Conservation (phyloP, 1,140 invertebrate species). For the Microplitis demolitor region DNA sequence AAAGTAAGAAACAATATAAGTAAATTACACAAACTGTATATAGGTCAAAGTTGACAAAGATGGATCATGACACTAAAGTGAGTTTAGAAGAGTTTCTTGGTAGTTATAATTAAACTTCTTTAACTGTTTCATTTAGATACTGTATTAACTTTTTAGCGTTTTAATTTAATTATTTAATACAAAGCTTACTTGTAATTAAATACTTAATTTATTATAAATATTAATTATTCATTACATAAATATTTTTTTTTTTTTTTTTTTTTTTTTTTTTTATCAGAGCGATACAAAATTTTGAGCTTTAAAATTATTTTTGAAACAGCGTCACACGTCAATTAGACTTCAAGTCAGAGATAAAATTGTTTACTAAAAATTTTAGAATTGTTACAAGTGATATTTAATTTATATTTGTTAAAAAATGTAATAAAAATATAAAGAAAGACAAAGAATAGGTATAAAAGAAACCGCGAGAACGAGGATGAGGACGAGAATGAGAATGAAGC, state of each 20-base stretch:
- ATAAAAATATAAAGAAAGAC: neutral
- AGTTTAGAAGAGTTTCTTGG: conserved; percentile 3
- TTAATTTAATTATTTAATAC: too few species aligned
- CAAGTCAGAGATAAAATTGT: too few species aligned
- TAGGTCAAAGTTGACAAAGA: conserved; percentile 20
- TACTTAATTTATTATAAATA: too few species aligned
- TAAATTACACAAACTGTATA: conserved; percentile 2
- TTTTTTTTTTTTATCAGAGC: too few species aligned
- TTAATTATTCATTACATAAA: too few species aligned
- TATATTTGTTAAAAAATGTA: neutral
- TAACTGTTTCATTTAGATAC: conserved; percentile 19
- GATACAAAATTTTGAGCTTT: too few species aligned
- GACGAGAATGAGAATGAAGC: neutral
- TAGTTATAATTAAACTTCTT: conserved; percentile 17
- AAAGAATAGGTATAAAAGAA: conserved; percentile 13
- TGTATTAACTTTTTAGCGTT: neutral
- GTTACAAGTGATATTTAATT: too few species aligned
- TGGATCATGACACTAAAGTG: conserved; percentile 11
- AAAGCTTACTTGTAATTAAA: too few species aligned
- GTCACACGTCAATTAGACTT: too few species aligned
- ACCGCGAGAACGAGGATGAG: neutral
- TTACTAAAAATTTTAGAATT: too few species aligned
- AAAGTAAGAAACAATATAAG: neutral
- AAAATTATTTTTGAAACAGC: too few species aligned
- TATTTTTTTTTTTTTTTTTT: too few species aligned